Evolutionary conservation across 2,113 vertebrate genomes (phyloP).

Genomic region (Cephalophus harveyi): DNA sequence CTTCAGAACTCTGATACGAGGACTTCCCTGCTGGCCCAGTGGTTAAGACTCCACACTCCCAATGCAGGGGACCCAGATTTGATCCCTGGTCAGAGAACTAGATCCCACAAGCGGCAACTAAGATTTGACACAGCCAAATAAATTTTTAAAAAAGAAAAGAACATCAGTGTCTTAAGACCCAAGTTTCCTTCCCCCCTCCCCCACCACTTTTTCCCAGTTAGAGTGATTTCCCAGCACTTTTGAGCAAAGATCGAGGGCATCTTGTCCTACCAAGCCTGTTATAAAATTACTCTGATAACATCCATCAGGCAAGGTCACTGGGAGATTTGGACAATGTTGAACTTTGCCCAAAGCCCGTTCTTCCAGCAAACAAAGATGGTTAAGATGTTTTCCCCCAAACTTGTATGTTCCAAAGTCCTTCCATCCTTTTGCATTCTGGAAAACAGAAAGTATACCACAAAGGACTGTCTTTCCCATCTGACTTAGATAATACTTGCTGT

Average conservation of each 20-base stretch:
- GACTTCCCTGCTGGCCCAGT: background rate
- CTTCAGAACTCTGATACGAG: background rate
- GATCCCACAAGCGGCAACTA: background rate
- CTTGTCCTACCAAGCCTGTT: background rate
- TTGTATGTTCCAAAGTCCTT: background rate
- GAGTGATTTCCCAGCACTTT: background rate
- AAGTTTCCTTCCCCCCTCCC: background rate
- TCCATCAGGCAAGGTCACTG: background rate
- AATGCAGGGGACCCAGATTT: background rate
- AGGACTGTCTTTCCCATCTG: background rate
- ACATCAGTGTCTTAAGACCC: background rate
- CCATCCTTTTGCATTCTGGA: background rate
- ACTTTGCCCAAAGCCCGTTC: background rate
- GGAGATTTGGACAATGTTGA: background rate
- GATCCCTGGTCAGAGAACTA: background rate
- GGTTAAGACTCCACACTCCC: background rate
- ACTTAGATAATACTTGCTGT: too few relatives aligned
- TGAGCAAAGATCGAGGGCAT: background rate
- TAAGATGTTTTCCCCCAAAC: background rate
- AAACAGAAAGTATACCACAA: background rate
- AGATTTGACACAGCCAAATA: background rate
- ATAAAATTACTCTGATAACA: background rate
- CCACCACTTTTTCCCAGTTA: background rate
- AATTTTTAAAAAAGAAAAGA: background rate
- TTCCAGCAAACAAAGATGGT: background rate